A percentile compares a stretch with the other conserved stretches of the same genome.
These are phyloP conservation scores for Regulus satrapa DNA, from an alignment of 2,113 vertebrate species.

Conservation along the genomic window DNA sequence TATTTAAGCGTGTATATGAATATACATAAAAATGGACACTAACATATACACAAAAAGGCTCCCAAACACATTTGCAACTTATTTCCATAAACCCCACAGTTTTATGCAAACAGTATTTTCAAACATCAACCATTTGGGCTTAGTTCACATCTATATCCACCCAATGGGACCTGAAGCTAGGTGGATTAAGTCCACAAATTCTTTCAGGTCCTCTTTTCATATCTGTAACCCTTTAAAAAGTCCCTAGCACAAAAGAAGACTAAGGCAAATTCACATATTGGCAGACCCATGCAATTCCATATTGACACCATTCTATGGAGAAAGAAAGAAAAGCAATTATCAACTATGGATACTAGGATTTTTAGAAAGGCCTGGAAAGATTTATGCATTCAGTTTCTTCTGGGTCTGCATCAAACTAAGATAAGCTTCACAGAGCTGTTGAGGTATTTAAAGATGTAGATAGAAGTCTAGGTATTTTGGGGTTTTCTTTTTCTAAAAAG, in stretches of 20 bases:
- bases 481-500: not conserved
- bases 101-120: not conserved
- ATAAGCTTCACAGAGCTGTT: not conserved
- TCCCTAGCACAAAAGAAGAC: not conserved
- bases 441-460: not conserved
- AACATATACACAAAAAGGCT: not conserved
- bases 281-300: not conserved
- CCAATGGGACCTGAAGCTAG: not conserved
- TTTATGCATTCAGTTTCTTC: not conserved
- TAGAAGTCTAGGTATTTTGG: not conserved
- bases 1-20: not conserved
- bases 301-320: not conserved
- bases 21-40: not conserved
- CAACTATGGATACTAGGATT: not conserved
- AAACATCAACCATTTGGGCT: not conserved
- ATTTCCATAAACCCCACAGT: too few relatives aligned
- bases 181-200: not conserved
- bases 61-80: not conserved
- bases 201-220: not conserved
- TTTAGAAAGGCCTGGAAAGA: not conserved
- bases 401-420: not conserved
- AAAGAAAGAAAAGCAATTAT: not conserved
- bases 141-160: not conserved
- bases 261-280: not conserved
- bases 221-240: not conserved